phyloP scores from a whole-genome alignment of 2,113 vertebrate species.

The Protomyctophum bolini region DNA sequence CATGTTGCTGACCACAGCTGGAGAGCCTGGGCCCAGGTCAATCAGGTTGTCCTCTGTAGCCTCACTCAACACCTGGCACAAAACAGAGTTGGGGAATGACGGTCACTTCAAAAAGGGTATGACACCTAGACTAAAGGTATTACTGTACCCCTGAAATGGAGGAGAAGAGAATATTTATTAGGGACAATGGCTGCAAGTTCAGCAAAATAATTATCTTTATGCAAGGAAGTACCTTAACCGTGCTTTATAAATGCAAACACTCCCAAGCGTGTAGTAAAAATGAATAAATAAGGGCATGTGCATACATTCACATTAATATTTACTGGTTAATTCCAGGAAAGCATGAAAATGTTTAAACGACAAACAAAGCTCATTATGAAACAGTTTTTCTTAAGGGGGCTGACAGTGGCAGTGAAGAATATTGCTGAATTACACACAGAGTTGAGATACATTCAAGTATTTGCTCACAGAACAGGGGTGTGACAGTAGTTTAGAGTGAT shows the following conservation, averaged over 20 bases:
- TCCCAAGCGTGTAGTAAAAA: background rate
- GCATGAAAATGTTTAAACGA: constrained; percentile 46
- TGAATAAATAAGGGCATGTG: background rate
- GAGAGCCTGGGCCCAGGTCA: constrained; percentile 95
- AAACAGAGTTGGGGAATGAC: background rate
- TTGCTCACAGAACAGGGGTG: constrained; percentile 1
- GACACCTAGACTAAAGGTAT: background rate
- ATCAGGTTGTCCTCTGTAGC: constrained; percentile 97
- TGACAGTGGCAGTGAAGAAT: background rate
- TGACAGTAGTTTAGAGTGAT: background rate
- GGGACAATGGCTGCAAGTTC: constrained; percentile 19
- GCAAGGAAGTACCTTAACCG: constrained; percentile 9
- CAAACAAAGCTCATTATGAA: background rate
- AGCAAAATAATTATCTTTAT: constrained; percentile 22
- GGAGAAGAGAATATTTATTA: background rate
- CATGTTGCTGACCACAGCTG: constrained; percentile 95
- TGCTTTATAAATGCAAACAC: background rate
- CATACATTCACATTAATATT: background rate
- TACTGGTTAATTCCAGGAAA: constrained; percentile 38
- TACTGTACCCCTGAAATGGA: background rate
- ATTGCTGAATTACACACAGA: background rate
- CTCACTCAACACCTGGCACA: constrained; percentile 88
- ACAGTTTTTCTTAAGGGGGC: constrained; percentile 60
- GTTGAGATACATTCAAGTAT: background rate
- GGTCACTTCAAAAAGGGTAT: background rate